Evolutionary conservation across 2,113 vertebrate species (phyloP), one percentile per base, ranked within the genome.

Genomic region (Regulus satrapa): DNA sequence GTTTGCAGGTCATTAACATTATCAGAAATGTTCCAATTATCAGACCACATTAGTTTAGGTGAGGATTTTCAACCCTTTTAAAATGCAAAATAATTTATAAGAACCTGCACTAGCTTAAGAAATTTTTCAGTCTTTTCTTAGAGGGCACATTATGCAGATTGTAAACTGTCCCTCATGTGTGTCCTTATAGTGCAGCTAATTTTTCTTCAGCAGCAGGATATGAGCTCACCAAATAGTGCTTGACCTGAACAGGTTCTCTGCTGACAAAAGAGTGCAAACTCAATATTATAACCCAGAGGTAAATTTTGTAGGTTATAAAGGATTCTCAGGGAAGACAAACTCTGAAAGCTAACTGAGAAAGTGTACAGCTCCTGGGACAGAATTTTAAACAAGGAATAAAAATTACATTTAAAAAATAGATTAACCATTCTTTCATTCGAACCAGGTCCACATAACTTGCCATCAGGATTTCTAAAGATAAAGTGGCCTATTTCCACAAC

Each of bases 391-490:
- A 14, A 89, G 58, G 38, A 85, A 77, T 25, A 40, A 94, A 90
- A 86, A 76, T 41, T 38, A 28, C 26, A n/a, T 34, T 55, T 46
- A 34, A 75, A 54, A 93, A 93, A 23, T 32, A 74, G 61, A 85
- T 88, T 74, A 78, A 93, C 73, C 5, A 23, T 4, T 4, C 26
- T 18, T 21, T 25, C 17, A 38, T 85, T 79, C 18, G 21, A 7
- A 41, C 45, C 20, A 59, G 32, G 64, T 79, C 75, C 69, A 94
- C 34, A 76, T 18, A 88, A 81, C 23, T 85, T 89, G 51, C 41
- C 46, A 92, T 69, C 84, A 96, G 75, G 69, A 79, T 73, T 97
- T 97, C 95, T 96, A 97, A 97, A 98, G 95, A 97, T 96, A 95
- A 97, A 76, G 71, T 78, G 61, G 56, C 97, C 97, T 96, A 96